Conservation (phyloP, 1,140 invertebrate species). For the Neelides sp. region DNA sequence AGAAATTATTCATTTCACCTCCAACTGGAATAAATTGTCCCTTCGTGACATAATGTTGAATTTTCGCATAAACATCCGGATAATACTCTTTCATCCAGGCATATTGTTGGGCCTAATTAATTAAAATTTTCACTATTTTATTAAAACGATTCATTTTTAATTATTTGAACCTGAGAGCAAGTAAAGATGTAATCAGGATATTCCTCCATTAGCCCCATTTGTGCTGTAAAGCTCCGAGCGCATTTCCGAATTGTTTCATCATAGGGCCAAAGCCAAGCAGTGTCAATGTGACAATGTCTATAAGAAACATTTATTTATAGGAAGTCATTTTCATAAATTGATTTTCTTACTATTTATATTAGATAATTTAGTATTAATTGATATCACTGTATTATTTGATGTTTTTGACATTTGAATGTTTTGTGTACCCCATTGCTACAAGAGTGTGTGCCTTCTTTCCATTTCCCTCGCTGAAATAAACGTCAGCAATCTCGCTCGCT, state of each 20-base stretch:
- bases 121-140: conserved; percentile 2
- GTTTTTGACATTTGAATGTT: conserved; percentile 35
- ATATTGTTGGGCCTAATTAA: conserved; percentile 43
- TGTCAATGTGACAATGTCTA: conserved; percentile 44
- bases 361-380: not conserved
- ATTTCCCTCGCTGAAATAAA: conserved; percentile 40
- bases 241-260: conserved; percentile 45
- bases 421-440: conserved; percentile 42
- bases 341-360: too few relatives aligned
- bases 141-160: not conserved
- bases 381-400: not conserved
- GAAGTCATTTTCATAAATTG: too few relatives aligned
- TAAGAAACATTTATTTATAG: too few relatives aligned
- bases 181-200: conserved; percentile 42
- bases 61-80: conserved; percentile 38
- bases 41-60: conserved; percentile 35
- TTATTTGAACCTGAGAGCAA: conserved; percentile 40
- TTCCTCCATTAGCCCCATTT: conserved; percentile 41
- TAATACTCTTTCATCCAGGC: conserved; percentile 44
- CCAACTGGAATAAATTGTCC: conserved; percentile 42
- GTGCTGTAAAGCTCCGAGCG: conserved; percentile 41
- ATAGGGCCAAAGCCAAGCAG: conserved; percentile 47
- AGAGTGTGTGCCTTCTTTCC: conserved; percentile 39
- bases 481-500: conserved; percentile 35
- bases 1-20: too few relatives aligned